Conservation (phyloP, 2,113 vertebrate species). For the Nothobranchius kuhntae region DNA sequence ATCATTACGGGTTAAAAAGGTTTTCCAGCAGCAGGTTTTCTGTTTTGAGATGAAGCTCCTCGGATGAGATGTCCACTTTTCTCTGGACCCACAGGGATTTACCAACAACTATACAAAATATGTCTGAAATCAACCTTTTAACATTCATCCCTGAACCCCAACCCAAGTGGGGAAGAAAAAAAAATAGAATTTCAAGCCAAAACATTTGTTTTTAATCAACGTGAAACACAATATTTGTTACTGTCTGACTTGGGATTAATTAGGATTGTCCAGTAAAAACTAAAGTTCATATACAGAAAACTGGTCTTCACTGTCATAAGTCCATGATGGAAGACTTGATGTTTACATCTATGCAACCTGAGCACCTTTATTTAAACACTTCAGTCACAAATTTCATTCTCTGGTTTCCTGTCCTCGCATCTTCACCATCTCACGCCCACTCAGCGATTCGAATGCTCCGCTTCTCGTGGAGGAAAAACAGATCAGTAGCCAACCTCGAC, state of each 20-base stretch:
- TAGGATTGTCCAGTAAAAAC: background rate
- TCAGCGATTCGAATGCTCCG: background rate
- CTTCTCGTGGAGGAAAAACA: background rate
- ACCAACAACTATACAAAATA: no score
- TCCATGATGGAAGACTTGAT: constrained; percentile 13
- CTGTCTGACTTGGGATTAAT: background rate
- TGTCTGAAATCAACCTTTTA: no score
- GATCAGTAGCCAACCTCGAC: background rate
- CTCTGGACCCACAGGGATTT: no score
- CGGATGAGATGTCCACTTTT: no score
- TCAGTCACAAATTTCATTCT: background rate
- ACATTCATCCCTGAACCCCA: no score
- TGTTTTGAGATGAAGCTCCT: no score
- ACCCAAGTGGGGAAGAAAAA: no score
- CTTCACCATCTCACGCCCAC: background rate
- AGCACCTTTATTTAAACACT: background rate
- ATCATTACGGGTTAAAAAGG: no score
- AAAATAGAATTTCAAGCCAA: background rate
- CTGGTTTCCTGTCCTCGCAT: background rate
- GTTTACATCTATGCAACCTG: background rate
- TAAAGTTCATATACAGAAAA: background rate
- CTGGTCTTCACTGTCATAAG: background rate
- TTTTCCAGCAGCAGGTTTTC: no score
- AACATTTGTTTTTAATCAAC: constrained; percentile 1
- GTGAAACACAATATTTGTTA: background rate